Evolutionary conservation across 2,113 vertebrate species (phyloP), one percentile per base, ranked within the genome.

Genomic region (Morone saxatilis): DNA sequence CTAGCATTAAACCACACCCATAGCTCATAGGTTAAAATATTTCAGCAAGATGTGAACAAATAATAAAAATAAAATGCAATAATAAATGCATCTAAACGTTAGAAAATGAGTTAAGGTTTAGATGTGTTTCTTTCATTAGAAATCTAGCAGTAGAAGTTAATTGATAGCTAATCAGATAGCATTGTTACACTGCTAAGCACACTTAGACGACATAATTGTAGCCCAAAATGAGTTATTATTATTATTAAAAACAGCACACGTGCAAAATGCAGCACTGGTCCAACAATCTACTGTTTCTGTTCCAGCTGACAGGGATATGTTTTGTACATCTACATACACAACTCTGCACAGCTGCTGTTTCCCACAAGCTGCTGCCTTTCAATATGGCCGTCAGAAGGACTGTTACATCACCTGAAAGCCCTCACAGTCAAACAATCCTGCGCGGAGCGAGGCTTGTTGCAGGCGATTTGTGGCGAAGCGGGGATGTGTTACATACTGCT

Each of bases 321-420:
- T 54, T 50, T 54, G 22, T n/a, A 20, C 60, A 61, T 71, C 48
- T 62, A 53, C 45, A 38, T 7, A 59, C 59, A 75, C 48, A 78
- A 63, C 76, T 51, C 45, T 14, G 54, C 61, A n/a, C 79, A 80
- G 84, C 62, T 76, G 86, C 77, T 57, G 61, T 76, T 56, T 31
- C 13, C 57, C 66, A 62, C 73, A 63, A 81, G 85, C 84, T 65
- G 61, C 79, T 54, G 62, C 20, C 41, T 79, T 80, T 69, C 85
- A 84, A 68, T 79, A 85, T 68, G 78, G 80, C 76, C 80, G 81
- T 54, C 86, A 84, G 80, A 81, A 77, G 75, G 75, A 63, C 80
- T 11, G 65, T 80, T 84, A 81, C 88, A 79, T 87, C 89, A 83
- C 79, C 86, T 83, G 73, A 86, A 69, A 83, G 63, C 22, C 80